Percentiles rank a stretch among this genome's conserved stretches.
These are phyloP conservation scores for Xylota segnis DNA, from an alignment of 2,888 invertebrate species.

Conservation along the genomic window DNA sequence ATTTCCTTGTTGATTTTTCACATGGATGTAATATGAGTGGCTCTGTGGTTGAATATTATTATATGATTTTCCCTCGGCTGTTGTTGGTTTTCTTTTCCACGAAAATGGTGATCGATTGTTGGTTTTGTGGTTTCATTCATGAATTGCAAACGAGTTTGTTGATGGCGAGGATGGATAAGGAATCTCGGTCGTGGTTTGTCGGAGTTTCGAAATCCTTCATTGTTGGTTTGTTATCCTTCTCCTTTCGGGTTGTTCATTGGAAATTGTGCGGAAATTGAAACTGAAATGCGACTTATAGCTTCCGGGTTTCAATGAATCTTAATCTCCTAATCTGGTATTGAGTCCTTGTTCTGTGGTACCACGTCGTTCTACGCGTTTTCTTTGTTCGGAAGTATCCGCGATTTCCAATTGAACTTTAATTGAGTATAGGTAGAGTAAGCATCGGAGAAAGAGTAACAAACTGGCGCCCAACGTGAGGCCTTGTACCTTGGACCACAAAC, in stretches of 20 bases:
- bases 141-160: slow-evolving; percentile 14
- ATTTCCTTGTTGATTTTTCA: slow-evolving; percentile 72
- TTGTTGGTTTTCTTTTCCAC: slow-evolving; percentile 48
- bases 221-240: not conserved
- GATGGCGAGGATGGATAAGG: slow-evolving; percentile 33
- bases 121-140: slow-evolving; percentile 40
- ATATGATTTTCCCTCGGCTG: slow-evolving; percentile 54
- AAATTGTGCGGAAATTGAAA: not conserved
- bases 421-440: too few relatives aligned
- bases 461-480: too few relatives aligned
- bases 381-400: too few relatives aligned
- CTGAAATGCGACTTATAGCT: too few relatives aligned
- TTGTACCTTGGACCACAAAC: too few relatives aligned
- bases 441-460: too few relatives aligned
- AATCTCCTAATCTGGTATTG: too few relatives aligned
- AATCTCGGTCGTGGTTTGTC: not conserved
- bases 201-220: not conserved
- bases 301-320: too few relatives aligned
- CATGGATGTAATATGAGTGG: slow-evolving; percentile 77
- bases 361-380: too few relatives aligned
- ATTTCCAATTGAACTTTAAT: too few relatives aligned
- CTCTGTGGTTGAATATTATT: slow-evolving; percentile 73
- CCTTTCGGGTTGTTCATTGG: too few relatives aligned
- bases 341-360: too few relatives aligned
- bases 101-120: slow-evolving; percentile 61